Percentiles rank a stretch among this genome's conserved stretches.
Conservation (phyloP, 2,113 vertebrate species). For the Plestiodon gilberti region DNA sequence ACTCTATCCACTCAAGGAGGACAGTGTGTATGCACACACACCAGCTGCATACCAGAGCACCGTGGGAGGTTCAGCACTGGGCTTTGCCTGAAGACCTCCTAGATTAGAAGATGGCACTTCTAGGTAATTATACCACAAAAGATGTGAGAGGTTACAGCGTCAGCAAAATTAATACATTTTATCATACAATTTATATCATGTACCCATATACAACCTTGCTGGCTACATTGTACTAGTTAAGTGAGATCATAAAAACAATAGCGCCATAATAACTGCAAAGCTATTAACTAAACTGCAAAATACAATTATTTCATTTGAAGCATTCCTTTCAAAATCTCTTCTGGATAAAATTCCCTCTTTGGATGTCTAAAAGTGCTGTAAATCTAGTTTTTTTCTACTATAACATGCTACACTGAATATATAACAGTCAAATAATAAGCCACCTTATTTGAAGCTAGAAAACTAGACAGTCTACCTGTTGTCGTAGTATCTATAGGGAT, state of each 20-base stretch:
- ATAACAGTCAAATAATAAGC: background rate
- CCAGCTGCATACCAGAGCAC: no score
- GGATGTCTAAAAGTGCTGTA: background rate
- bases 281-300: background rate
- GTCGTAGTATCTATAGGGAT: constrained; percentile 84
- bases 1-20: no score
- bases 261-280: constrained; percentile 10
- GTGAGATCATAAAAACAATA: constrained; percentile 1
- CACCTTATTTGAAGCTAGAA: background rate
- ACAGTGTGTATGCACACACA: no score
- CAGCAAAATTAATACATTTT: background rate
- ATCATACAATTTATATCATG: background rate
- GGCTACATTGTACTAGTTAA: background rate
- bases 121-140: background rate
- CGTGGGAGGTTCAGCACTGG: no score
- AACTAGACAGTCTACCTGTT: constrained; percentile 76
- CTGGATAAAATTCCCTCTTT: background rate
- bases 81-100: no score
- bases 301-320: background rate
- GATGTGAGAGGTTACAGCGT: background rate
- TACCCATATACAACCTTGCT: background rate
- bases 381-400: background rate
- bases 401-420: background rate
- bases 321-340: background rate
- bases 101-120: no score